Evolutionary conservation across 2,888 invertebrate genomes (phyloP), one percentile per base, ranked within the genome.

Genomic region (Rutpela maculata): DNA sequence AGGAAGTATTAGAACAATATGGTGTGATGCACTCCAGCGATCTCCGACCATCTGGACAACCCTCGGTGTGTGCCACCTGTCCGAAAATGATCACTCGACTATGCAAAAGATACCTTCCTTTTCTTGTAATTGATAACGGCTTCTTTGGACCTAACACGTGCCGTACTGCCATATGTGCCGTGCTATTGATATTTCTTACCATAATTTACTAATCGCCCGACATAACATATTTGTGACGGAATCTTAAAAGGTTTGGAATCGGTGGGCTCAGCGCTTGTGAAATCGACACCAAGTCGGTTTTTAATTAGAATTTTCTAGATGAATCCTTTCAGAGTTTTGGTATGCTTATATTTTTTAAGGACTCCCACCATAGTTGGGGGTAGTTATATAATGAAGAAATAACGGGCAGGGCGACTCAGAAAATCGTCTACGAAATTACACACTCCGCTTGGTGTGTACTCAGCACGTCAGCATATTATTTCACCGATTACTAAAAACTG

Each of bases 21-120:
- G 76, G 68, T 69, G 50, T 50, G 75, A 78, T 68, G 60, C 72
- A 72, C 75, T 69, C 63, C 72, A 78, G 67, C 56, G 69, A 55
- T 19, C 57, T 55, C 59, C 56, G 69, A 65, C 78, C 78, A 78
- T 78, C 78, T 78, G 78, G 75, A 38, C 75, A 71, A 55, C 72
- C 75, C 71, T 72, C 72, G 71, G 69, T 72, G 71, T 65, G 75
- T 80, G 77, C 79, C 79, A 80, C 79, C 79, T 80, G 79, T 74
- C 79, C 18, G 65, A 76, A 74, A 78, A 69, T 71, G 69, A 80
- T 78, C 79, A 73, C 76, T 74, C 74, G 68, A 76, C 77, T 78
- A 77, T 77, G 79, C 60, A 67, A 74, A 76, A 71, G 75, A 75
- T 75, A 75, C 70, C 75, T 65, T 70, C 65, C 63, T 56, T 63